Conservation (phyloP, 2,797 vertebrate species). For the Uromys caudimaculatus region DNA sequence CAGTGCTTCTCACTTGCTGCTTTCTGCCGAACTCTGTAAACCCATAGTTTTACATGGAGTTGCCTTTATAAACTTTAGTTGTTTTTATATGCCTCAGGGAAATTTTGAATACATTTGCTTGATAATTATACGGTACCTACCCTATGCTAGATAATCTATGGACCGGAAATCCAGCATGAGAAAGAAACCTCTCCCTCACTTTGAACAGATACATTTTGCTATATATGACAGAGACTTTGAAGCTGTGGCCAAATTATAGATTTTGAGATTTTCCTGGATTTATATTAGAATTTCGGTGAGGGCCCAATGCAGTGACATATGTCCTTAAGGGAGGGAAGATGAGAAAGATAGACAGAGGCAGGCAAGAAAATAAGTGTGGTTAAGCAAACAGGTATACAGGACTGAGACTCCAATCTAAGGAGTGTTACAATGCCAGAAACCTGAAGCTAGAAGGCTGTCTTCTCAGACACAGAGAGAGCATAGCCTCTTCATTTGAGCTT, state of each 20-base stretch:
- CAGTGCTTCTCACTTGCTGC: background rate
- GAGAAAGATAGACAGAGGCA: background rate
- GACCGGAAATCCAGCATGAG: background rate
- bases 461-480: background rate
- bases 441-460: background rate
- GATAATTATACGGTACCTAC: background rate
- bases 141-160: background rate
- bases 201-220: background rate
- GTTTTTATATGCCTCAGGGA: background rate
- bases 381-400: background rate
- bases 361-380: background rate
- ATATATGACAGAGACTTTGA: background rate
- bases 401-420: background rate
- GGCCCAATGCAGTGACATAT: background rate
- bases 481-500: background rate
- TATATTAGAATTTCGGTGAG: background rate
- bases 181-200: background rate
- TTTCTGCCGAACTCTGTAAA: background rate
- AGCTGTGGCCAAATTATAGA: background rate
- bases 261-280: background rate
- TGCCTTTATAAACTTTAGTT: background rate
- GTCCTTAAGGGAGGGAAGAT: background rate
- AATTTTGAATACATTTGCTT: background rate
- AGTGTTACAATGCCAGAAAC: background rate
- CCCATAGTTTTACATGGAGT: conserved; percentile 12